phyloP scores from a whole-genome alignment of 2,888 invertebrate genomes.

The Calameuta pallipes region DNA sequence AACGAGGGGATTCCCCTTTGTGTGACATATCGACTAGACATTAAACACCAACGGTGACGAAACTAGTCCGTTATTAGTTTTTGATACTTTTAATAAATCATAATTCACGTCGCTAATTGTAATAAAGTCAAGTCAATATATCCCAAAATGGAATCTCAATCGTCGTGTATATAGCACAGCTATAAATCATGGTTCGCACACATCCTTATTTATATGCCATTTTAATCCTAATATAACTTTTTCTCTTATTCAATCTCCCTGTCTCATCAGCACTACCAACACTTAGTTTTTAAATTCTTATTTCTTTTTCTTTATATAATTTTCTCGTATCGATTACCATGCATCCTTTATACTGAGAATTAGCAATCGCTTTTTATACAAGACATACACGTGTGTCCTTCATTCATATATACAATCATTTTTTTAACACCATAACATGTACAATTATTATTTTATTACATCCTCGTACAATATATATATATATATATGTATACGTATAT shows the following conservation, averaged over 20 bases:
- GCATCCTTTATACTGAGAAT: neutral
- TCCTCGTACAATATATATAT: neutral
- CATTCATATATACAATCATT: neutral
- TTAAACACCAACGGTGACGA: conserved; percentile 21
- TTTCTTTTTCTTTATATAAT: neutral
- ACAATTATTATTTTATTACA: neutral
- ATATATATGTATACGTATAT: neutral
- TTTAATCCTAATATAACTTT: neutral
- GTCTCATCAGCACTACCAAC: neutral
- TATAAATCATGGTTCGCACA: neutral
- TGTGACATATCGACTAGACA: neutral
- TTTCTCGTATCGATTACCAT: neutral
- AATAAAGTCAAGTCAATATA: neutral
- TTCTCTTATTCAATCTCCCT: neutral
- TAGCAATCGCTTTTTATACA: neutral
- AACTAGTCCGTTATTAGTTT: conserved; percentile 36
- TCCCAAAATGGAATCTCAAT: neutral
- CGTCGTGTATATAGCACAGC: neutral
- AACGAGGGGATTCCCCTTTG: neutral
- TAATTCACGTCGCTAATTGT: neutral
- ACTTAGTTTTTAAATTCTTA: neutral
- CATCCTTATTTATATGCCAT: conserved; percentile 13
- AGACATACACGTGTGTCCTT: neutral
- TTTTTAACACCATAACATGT: neutral
- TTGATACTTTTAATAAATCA: conserved; percentile 36